Percentiles rank a stretch among this genome's conserved stretches.
Evolutionary conservation across 1,140 invertebrate species (phyloP).

Genomic region (Homarus americanus): DNA sequence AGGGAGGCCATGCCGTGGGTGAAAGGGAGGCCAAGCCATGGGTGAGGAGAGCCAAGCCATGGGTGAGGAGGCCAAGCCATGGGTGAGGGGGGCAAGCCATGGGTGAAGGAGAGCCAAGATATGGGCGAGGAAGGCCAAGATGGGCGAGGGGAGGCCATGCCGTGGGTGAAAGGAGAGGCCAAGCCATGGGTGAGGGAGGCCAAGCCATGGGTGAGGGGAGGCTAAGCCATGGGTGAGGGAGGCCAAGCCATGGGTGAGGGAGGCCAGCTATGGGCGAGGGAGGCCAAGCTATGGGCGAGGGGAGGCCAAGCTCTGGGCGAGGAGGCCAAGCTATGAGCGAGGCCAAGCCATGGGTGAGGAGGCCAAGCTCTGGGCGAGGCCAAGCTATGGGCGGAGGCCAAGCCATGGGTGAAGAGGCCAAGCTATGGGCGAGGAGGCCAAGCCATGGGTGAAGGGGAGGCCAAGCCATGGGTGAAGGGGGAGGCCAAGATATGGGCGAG

Average conservation of each 20-base stretch:
- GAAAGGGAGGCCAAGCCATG: background rate
- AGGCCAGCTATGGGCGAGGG: background rate
- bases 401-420: background rate
- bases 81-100: background rate
- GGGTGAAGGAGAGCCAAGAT: no score
- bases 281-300: background rate
- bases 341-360: background rate
- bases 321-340: no score
- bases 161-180: no score
- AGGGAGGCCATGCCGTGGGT: background rate
- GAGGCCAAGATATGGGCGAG: background rate
- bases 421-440: background rate
- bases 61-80: background rate
- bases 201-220: background rate
- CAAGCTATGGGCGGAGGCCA: background rate
- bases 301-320: background rate
- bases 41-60: background rate
- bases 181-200: no score
- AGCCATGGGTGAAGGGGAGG: background rate
- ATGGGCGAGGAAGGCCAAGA: background rate
- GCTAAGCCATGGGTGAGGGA: no score
- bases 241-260: background rate
- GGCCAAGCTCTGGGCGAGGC: no score
- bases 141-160: background rate
- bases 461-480: background rate